phyloP scores from a whole-genome alignment of 2,113 vertebrate species.

The Cinclus cinclus region DNA sequence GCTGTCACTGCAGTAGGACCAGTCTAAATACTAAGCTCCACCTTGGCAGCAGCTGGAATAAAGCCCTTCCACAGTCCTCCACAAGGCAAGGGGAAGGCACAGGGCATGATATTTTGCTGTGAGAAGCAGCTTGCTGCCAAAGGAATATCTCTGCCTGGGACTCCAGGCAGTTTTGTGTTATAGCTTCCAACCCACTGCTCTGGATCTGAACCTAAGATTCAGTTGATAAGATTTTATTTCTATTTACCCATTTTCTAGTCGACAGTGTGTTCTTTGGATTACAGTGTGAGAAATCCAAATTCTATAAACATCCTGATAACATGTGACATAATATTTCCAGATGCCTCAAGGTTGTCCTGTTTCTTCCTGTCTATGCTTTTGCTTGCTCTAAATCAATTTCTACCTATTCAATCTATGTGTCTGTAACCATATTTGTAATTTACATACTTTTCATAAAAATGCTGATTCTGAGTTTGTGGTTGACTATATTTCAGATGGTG shows the following conservation, averaged over 20 bases:
- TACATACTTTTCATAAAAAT: not conserved
- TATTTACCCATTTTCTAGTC: not conserved
- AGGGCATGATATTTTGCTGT: not conserved
- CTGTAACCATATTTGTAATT: not conserved
- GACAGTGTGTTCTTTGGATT: not conserved
- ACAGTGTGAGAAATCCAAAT: not conserved
- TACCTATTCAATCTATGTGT: not conserved
- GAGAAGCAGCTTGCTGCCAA: not conserved
- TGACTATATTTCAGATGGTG: not conserved
- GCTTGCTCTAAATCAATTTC: not conserved
- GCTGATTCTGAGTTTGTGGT: slow-evolving; percentile 7
- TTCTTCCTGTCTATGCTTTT: not conserved
- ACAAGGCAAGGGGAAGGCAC: not conserved
- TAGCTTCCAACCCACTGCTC: not conserved
- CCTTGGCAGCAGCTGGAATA: not conserved
- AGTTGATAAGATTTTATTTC: not conserved
- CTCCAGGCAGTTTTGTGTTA: not conserved
- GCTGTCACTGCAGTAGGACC: not conserved
- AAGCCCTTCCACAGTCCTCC: not conserved
- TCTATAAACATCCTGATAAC: not conserved
- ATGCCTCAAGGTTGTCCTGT: not conserved
- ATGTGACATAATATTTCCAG: not conserved
- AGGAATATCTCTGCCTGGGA: not conserved
- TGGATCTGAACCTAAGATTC: not conserved
- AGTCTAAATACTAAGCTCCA: not conserved